Conservation (phyloP, 2,888 invertebrate species). For the Caenorhabditis zanzibari region DNA sequence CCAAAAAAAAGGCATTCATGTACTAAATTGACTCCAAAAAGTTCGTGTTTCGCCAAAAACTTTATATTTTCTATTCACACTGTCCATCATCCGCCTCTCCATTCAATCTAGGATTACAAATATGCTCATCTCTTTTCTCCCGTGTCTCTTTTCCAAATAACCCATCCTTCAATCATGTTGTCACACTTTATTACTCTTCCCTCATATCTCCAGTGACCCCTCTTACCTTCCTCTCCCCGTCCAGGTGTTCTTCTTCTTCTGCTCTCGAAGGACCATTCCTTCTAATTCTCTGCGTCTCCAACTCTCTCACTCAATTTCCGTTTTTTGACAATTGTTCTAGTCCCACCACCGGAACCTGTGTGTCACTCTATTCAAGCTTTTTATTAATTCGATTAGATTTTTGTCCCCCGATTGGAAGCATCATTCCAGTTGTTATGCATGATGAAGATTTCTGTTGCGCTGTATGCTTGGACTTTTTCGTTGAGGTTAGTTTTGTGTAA, state of each 20-base stretch:
- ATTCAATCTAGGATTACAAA: background rate
- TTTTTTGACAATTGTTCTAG: constrained; percentile 39
- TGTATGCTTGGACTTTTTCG: constrained; percentile 60
- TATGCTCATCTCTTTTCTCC: background rate
- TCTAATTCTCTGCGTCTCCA: constrained; percentile 13
- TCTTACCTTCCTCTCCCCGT: background rate
- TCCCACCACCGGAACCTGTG: constrained; percentile 12
- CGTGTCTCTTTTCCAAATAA: background rate
- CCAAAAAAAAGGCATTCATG: too few relatives aligned
- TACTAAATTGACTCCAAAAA: too few relatives aligned
- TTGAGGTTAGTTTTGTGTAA: constrained; percentile 53
- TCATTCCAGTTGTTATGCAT: constrained; percentile 15
- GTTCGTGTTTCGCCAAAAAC: too few relatives aligned
- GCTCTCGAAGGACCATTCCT: background rate
- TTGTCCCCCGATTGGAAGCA: constrained; percentile 30
- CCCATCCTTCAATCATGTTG: constrained; percentile 27
- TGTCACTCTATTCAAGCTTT: background rate
- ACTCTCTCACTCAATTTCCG: background rate
- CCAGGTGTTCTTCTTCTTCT: constrained; percentile 36
- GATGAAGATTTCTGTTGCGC: constrained; percentile 67
- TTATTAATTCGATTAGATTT: constrained; percentile 52
- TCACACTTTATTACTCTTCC: constrained; percentile 26
- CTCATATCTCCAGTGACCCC: constrained; percentile 20
- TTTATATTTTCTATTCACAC: too few relatives aligned
- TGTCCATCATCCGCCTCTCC: too few relatives aligned